Evolutionary conservation across 2,888 invertebrate genomes (phyloP), one percentile per base, ranked within the genome.

Genomic region (Philereme transversata): DNA sequence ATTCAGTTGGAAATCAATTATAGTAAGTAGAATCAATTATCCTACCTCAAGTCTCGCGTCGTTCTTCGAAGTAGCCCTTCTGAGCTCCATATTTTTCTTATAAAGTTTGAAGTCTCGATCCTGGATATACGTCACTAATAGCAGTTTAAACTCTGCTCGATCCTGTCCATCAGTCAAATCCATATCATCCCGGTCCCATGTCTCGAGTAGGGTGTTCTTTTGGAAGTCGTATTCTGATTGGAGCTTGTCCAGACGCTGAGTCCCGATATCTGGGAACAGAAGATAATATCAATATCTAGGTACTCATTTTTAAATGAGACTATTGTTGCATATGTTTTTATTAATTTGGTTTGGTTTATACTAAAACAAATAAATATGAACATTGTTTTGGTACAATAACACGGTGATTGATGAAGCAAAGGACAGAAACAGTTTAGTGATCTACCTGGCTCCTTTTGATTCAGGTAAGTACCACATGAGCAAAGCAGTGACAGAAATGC

Each of bases 61-160:
- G 73, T 93, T 93, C 55, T 85, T 88, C 6, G 75, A 75, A 0
- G 89, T 90, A 6, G 91, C 88, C 49, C 85, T 74, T 51, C 76
- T 76, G 36, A 81, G 64, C 40, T 81, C 84, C 49, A 75, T 86
- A 22, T 80, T 75, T 7, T 82, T 85, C 58, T 77, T 88, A 58
- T 78, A 71, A 0, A 60, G 66, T 43, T 77, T 72, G 62, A 89
- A 91, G 46, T 90, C 83, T 34, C 90, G 82, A n/a, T 93, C 86
- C 71, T 95, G 88, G 45, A 94, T 94, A 72, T 89, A 94, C n/a
- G 92, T 93, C 41, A 95, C 91, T 35, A 93, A 88, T 64, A 93
- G 93, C 58, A 95, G 75, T 55, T 94, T 89, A 55, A 93, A 89
- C 69, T 95, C 95, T 0, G 92, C 91, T 46, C 87, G 84, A 3